Percentiles rank a stretch among this genome's conserved stretches.
Conservation (phyloP, 1,140 invertebrate species). For the Drosophila mayri region DNA sequence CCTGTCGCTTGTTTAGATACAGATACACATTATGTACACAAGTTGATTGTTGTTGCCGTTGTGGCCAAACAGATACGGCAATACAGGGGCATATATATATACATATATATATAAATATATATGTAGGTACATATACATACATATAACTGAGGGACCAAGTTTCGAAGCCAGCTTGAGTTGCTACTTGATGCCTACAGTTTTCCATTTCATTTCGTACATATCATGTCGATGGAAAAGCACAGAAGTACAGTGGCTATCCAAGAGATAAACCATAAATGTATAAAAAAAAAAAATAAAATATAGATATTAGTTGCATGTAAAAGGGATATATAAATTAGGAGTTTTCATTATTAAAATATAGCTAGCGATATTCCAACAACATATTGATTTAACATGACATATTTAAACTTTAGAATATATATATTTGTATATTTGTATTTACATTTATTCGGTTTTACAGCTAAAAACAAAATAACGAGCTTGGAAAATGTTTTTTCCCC, state of each 20-base stretch:
- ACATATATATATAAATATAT: not conserved
- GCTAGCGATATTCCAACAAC: not conserved
- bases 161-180: constrained; percentile 36
- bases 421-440: constrained; percentile 1
- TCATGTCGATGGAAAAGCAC: constrained; percentile 20
- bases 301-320: not conserved
- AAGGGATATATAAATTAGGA: too few relatives aligned
- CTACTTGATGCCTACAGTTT: constrained; percentile 43
- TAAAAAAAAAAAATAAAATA: not conserved
- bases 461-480: not conserved
- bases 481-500: constrained; percentile 10
- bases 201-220: constrained; percentile 34
- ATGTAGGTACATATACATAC: constrained; percentile 9
- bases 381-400: not conserved
- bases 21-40: constrained; percentile 74
- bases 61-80: constrained; percentile 56
- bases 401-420: not conserved
- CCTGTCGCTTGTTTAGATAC: constrained; percentile 64
- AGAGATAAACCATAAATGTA: not conserved
- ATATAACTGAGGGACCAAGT: constrained; percentile 34
- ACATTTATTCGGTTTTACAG: constrained; percentile 10
- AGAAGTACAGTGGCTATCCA: not conserved
- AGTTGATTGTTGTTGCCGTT: constrained; percentile 56
- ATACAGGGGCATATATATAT: constrained; percentile 4
- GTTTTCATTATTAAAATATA: not conserved